Evolutionary conservation across 1,140 invertebrate genomes (phyloP).

Genomic region (Arctopsyche grandis): DNA sequence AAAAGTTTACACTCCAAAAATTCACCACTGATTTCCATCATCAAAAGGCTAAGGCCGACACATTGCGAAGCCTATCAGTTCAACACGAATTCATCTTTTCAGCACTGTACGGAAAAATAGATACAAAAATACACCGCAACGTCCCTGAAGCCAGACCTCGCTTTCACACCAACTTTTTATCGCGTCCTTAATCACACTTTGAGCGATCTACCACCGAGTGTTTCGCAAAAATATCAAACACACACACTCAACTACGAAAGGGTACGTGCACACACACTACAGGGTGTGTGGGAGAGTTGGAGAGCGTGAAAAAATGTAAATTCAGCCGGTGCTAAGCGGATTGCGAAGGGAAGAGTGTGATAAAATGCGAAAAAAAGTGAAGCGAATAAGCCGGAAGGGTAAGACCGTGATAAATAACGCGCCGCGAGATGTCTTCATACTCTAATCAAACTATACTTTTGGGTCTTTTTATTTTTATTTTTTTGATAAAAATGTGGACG

Average conservation of each 20-base stretch:
- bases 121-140: no score
- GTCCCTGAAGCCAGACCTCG: background rate
- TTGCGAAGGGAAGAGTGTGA: background rate
- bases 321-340: background rate
- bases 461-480: background rate
- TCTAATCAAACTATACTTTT: slow-evolving; percentile 43
- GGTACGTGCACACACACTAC: background rate
- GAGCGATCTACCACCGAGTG: slow-evolving; percentile 3
- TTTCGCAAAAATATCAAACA: background rate
- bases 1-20: no score
- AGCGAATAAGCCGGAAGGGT: slow-evolving; percentile 3
- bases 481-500: no score
- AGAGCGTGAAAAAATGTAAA: slow-evolving; percentile 21
- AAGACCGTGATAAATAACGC: slow-evolving; percentile 27
- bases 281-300: background rate
- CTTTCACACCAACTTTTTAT: slow-evolving; percentile 8
- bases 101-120: no score
- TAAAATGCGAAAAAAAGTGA: slow-evolving; percentile 10
- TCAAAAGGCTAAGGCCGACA: no score
- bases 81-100: no score
- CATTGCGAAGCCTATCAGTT: no score
- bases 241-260: no score
- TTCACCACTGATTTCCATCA: no score
- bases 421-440: background rate
- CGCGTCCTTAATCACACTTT: slow-evolving; percentile 24